Evolutionary conservation across 2,888 invertebrate genomes (phyloP).

Genomic region (Eupithecia insigniata): DNA sequence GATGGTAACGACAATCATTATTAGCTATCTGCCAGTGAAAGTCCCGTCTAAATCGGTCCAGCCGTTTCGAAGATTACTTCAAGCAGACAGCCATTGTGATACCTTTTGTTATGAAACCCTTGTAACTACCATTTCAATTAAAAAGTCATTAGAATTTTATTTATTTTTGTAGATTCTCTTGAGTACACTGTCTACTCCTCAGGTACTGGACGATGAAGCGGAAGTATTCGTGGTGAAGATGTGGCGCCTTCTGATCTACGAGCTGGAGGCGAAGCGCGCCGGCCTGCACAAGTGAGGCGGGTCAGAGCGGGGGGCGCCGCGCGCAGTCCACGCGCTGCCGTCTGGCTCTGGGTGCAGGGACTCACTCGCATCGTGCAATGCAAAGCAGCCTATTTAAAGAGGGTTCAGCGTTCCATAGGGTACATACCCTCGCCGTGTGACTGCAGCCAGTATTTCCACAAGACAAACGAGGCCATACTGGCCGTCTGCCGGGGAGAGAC

Average conservation of each 20-base stretch:
- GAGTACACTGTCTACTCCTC: neutral
- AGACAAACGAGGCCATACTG: neutral
- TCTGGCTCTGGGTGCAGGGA: no score
- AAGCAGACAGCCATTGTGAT: neutral
- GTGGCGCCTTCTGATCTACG: constrained; percentile 99
- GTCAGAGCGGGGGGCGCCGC: neutral
- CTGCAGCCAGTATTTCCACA: neutral
- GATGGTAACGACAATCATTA: constrained; percentile 87
- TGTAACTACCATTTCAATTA: no score
- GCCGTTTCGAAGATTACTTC: neutral
- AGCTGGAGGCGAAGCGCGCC: constrained; percentile 98
- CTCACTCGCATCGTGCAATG: no score
- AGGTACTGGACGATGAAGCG: constrained; percentile 99
- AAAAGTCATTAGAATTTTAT: no score
- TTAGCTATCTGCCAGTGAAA: no score
- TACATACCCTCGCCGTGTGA: neutral
- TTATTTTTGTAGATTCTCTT: no score
- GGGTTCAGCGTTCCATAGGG: neutral
- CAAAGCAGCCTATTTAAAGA: no score
- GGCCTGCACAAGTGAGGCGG: constrained; percentile 85
- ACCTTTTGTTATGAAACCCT: no score
- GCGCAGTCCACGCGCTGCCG: neutral
- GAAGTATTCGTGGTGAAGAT: constrained; percentile 99
- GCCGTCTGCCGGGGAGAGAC: neutral
- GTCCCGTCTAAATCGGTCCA: no score